These are phyloP conservation scores for Noctua fimbriata DNA, from an alignment of 2,888 invertebrate species.

Conservation along the genomic window DNA sequence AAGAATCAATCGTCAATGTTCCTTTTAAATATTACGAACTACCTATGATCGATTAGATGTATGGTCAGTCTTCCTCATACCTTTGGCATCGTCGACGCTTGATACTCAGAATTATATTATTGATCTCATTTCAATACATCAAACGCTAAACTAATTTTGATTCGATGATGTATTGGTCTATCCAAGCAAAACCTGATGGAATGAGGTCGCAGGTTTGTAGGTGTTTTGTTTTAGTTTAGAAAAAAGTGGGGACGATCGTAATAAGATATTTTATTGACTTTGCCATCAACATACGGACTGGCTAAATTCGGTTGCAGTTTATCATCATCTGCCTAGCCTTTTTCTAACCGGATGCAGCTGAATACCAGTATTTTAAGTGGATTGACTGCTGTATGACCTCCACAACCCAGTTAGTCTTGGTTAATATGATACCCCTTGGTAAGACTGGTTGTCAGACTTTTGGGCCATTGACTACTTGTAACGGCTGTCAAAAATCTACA, in stretches of 20 bases:
- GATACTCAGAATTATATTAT: constrained; percentile 51
- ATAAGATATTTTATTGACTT: neutral
- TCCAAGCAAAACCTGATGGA: constrained; percentile 44
- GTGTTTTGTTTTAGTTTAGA: constrained; percentile 8
- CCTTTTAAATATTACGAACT: constrained; percentile 22
- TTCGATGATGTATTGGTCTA: constrained; percentile 44
- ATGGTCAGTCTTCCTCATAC: constrained; percentile 32
- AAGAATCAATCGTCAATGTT: neutral
- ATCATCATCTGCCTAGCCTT: neutral
- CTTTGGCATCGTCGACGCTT: constrained; percentile 44
- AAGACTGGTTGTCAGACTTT: no score
- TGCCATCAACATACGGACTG: neutral
- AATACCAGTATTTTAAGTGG: no score
- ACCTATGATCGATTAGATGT: constrained; percentile 27
- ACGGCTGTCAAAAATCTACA: no score
- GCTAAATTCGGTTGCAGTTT: neutral
- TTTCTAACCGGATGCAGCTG: no score
- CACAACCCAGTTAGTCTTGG: no score
- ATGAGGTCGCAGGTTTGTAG: constrained; percentile 43
- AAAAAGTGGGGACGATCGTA: neutral
- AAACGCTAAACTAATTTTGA: constrained; percentile 47
- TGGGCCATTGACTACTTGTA: no score
- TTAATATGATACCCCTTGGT: no score
- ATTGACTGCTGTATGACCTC: no score
- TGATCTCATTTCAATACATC: constrained; percentile 57